These are phyloP conservation scores for Portevinia maculata DNA, from an alignment of 2,888 invertebrate genomes.

Conservation along the genomic window DNA sequence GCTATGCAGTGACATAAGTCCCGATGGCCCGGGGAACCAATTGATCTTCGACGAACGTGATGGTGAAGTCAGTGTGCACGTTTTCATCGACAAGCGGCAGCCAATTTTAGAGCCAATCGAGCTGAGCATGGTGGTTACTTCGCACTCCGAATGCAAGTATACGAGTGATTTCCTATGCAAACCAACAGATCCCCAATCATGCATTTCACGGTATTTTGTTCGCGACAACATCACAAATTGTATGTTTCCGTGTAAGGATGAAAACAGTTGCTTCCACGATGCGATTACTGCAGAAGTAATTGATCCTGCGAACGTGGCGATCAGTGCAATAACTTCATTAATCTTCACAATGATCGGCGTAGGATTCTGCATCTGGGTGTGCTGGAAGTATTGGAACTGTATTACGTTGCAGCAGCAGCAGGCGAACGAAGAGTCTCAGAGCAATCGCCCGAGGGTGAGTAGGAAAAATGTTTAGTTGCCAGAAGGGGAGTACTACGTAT, in stretches of 20 bases:
- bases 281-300: conserved; percentile 77
- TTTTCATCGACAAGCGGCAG: conserved; percentile 78
- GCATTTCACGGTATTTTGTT: conserved; percentile 80
- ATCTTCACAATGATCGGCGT: conserved; percentile 82
- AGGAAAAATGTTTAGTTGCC: background rate
- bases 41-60: conserved; percentile 80
- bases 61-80: conserved; percentile 78
- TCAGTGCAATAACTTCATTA: conserved; percentile 81
- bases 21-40: conserved; percentile 79
- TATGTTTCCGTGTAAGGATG: conserved; percentile 80
- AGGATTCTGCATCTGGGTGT: conserved; percentile 81
- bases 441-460: conserved; percentile 68
- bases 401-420: conserved; percentile 81
- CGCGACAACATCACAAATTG: conserved; percentile 81
- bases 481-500: background rate
- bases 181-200: conserved; percentile 78
- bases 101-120: conserved; percentile 79
- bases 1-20: conserved; percentile 79
- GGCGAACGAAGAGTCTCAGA: conserved; percentile 80
- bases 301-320: conserved; percentile 80
- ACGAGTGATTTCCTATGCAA: conserved; percentile 79
- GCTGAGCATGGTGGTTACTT: conserved; percentile 80
- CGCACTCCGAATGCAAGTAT: conserved; percentile 79
- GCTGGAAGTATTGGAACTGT: conserved; percentile 82
- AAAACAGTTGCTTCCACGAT: conserved; percentile 80